phyloP scores from a whole-genome alignment of 1,140 invertebrate genomes.

The Micrasema minimum region DNA sequence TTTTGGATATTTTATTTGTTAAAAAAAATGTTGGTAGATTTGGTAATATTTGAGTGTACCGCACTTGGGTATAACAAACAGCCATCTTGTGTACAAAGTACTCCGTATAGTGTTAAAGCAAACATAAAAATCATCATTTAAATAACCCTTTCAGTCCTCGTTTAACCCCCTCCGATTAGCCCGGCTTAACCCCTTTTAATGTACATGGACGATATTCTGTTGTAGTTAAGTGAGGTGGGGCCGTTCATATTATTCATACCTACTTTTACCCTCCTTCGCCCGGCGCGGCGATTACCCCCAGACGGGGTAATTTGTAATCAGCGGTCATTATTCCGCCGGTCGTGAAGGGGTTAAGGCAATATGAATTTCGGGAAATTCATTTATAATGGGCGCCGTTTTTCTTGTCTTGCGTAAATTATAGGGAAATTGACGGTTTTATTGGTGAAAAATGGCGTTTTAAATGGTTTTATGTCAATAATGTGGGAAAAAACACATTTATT shows the following conservation, averaged over 20 bases:
- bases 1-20: too few relatives aligned
- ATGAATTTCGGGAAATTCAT: slow-evolving; percentile 32
- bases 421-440: too few relatives aligned
- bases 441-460: too few relatives aligned
- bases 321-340: slow-evolving; percentile 35
- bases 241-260: neutral
- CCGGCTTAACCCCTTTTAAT: slow-evolving; percentile 39
- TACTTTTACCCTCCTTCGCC: neutral
- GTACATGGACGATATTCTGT: slow-evolving; percentile 14
- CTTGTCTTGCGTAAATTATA: neutral
- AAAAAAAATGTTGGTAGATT: too few relatives aligned
- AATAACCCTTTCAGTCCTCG: slow-evolving; percentile 22
- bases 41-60: too few relatives aligned
- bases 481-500: too few relatives aligned
- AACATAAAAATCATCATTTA: slow-evolving; percentile 37
- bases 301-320: slow-evolving; percentile 49
- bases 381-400: slow-evolving; percentile 36
- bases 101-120: too few relatives aligned
- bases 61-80: too few relatives aligned
- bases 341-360: slow-evolving; percentile 34
- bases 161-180: slow-evolving; percentile 36
- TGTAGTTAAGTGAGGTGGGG: neutral
- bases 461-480: too few relatives aligned
- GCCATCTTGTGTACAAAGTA: too few relatives aligned
- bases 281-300: slow-evolving; percentile 35